Evolutionary conservation across 64 coral and sea anemone genomes (phyloP).

Genomic region (Orbicella faveolata): DNA sequence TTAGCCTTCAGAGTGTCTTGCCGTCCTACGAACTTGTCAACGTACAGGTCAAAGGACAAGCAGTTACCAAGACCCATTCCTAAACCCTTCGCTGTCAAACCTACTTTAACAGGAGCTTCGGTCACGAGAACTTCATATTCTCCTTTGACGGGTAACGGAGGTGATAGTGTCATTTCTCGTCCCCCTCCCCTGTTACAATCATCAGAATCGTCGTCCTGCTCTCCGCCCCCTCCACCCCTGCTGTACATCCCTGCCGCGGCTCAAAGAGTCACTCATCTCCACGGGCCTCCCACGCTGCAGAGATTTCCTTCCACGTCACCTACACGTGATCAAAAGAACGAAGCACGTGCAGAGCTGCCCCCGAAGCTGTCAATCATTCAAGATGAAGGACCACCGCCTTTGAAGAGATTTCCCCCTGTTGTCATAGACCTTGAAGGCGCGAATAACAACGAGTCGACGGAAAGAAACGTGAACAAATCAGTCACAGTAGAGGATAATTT

Average conservation of each 20-base stretch:
- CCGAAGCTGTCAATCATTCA: neutral
- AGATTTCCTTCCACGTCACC: conserved; percentile 45
- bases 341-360: neutral
- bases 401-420: conserved; percentile 27
- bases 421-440: conserved; percentile 5
- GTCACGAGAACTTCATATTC: neutral
- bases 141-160: neutral
- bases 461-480: neutral
- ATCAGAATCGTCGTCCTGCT: conserved; percentile 49
- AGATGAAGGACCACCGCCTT: conserved; percentile 25
- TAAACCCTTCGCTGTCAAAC: conserved; percentile 30
- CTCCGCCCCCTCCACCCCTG: conserved; percentile 69
- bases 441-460: neutral
- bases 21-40: conserved; percentile 19
- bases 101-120: neutral
- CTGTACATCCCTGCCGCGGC: conserved; percentile 88
- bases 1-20: conserved; percentile 46
- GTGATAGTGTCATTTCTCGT: neutral
- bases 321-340: conserved; percentile 11
- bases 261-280: conserved; percentile 83
- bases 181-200: conserved; percentile 1
- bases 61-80: conserved; percentile 32
- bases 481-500: neutral
- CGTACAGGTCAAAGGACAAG: neutral
- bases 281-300: conserved; percentile 77